Evolutionary conservation across 2,888 invertebrate species (phyloP), one percentile per base, ranked within the genome.

Genomic region (Nemotelus pantherinus): DNA sequence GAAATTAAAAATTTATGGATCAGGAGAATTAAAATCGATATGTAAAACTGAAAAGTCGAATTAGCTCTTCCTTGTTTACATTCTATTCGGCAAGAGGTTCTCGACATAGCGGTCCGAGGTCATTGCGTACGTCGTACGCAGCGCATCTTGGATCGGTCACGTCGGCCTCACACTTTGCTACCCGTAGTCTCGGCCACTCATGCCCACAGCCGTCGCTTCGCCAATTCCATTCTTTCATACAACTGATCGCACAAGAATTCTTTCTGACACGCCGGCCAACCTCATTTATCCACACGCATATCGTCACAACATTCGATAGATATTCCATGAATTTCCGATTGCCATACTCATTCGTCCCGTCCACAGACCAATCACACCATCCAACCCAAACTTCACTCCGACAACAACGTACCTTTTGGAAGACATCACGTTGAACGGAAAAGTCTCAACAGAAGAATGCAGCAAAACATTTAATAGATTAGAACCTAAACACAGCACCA

Each of bases 361-460:
- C 50, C 50, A 3, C 60, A 60, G 41, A n/a, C 47, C 65, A n/a
- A 47, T 4, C 47, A 45, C 3, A 44, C n/a, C 3, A 44, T 65
- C 47, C 4, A 5, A 25, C n/a, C n/a, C 47, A n/a, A 5, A 47
- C 43, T 55, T 44, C 68, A 7, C 50, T 48, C 50, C 25, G 25
- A 57, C 43, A 43, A n/a, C 43, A 39, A 70, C 70, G 70, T 77
- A 78, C 77, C 77, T 77, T 77, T 77, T 77, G 77, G 77, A 77
- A 77, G 77, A 77, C 77, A 77, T 77, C 55, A 43, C 77, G 67
- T 2, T 48, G 48, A 77, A 77, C 65, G 47, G 53, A 76, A 65
- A 65, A 76, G 57, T 60, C 77, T 45, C 50, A 77, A 77, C 77
- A 57, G 9, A 77, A 43, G 63, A 75, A 75, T 64, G 75, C 64